Conservation (phyloP, 2,888 invertebrate genomes). For the Drosophila greeni region DNA sequence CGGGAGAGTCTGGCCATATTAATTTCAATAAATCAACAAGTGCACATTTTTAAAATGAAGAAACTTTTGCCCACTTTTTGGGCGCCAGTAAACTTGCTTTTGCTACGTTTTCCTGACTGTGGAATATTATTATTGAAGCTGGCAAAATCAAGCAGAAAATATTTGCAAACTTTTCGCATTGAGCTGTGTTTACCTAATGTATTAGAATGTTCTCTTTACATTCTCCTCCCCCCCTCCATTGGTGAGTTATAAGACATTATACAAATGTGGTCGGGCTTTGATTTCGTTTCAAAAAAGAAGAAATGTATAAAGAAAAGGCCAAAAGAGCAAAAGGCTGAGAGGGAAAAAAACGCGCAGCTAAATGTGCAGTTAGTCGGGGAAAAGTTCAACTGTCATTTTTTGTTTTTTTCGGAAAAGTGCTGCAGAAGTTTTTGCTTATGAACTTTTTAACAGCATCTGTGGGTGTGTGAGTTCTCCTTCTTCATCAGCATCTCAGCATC, state of each 20-base stretch:
- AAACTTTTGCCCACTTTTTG: constrained; percentile 51
- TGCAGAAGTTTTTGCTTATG: constrained; percentile 57
- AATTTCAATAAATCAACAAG: constrained; percentile 70
- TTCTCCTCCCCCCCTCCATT: constrained; percentile 5
- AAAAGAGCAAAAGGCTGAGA: constrained; percentile 12
- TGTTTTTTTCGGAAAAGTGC: constrained; percentile 29
- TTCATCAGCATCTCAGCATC: constrained; percentile 35
- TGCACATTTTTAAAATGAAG: constrained; percentile 59
- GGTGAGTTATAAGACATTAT: constrained; percentile 58
- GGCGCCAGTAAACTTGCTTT: constrained; percentile 26
- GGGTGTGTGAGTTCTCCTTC: constrained; percentile 45
- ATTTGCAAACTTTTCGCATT: constrained; percentile 63
- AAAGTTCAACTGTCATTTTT: constrained; percentile 68
- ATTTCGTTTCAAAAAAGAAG: constrained; percentile 45
- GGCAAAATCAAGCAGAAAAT: constrained; percentile 54
- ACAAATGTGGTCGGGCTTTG: constrained; percentile 59
- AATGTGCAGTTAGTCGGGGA: constrained; percentile 54
- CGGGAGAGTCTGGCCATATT: constrained; percentile 44
- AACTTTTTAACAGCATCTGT: constrained; percentile 51
- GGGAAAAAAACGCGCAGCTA: constrained; percentile 21
- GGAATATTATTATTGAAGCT: constrained; percentile 11
- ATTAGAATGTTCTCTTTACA: constrained; percentile 58
- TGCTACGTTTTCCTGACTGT: constrained; percentile 28
- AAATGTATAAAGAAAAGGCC: constrained; percentile 25
- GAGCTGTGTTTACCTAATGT: constrained; percentile 67